Percentiles rank a stretch among this genome's conserved stretches.
Conservation (phyloP, 1,140 invertebrate genomes). For the Apolygus lucorum region DNA sequence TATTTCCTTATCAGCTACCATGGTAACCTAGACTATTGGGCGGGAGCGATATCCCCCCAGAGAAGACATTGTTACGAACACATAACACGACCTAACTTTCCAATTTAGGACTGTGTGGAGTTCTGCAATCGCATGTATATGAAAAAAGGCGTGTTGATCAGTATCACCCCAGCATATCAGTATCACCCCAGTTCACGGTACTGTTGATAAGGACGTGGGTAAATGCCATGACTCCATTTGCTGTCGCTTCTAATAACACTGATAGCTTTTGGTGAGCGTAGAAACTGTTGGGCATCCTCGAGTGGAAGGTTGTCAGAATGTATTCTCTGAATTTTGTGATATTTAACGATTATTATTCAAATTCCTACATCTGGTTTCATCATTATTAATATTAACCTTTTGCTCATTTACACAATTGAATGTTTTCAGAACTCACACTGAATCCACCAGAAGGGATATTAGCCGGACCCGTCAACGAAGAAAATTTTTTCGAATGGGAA, state of each 20-base stretch:
- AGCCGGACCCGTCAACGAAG: constrained; percentile 94
- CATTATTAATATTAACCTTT: constrained; percentile 16
- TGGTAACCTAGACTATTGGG: too few relatives aligned
- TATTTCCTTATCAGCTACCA: too few relatives aligned
- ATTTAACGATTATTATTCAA: not conserved
- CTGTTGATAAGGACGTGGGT: too few relatives aligned
- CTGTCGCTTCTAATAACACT: not conserved
- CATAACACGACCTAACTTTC: too few relatives aligned
- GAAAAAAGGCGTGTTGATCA: too few relatives aligned
- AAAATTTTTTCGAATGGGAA: constrained; percentile 99
- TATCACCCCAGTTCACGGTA: too few relatives aligned
- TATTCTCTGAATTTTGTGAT: not conserved
- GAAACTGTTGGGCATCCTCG: not conserved
- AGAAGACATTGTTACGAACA: too few relatives aligned
- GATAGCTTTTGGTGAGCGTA: not conserved
- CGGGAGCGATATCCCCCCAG: too few relatives aligned
- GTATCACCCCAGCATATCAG: too few relatives aligned
- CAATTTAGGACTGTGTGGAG: too few relatives aligned
- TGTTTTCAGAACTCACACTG: constrained; percentile 71
- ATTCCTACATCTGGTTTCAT: not conserved
- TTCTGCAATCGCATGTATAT: too few relatives aligned
- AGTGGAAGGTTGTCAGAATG: not conserved
- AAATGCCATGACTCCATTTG: constrained; percentile 1
- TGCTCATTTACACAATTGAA: too few relatives aligned
- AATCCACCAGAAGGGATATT: constrained; percentile 98